A percentile compares a stretch with the other conserved stretches of the same genome.
Evolutionary conservation across 64 coral and sea anemone species (phyloP).

Genomic region (Porites australiensis): DNA sequence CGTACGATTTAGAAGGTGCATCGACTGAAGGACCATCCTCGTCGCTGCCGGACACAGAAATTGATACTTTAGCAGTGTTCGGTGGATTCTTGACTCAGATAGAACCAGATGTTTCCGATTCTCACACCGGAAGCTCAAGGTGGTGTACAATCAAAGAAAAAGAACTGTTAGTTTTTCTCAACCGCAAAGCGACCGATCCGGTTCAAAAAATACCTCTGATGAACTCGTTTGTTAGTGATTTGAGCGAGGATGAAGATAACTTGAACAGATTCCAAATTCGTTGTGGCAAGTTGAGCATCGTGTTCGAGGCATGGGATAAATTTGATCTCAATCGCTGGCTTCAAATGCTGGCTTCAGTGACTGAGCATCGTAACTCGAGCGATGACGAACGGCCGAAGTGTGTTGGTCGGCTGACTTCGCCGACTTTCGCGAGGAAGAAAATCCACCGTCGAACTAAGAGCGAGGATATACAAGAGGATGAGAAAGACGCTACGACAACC

Average conservation of each 20-base stretch:
- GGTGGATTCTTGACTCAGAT: slow-evolving; percentile 85
- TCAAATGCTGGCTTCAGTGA: slow-evolving; percentile 58
- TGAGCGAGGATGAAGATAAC: slow-evolving; percentile 56
- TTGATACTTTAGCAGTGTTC: slow-evolving; percentile 69
- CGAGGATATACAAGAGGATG: slow-evolving; percentile 58
- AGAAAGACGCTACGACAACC: neutral
- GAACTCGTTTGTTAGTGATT: slow-evolving; percentile 53
- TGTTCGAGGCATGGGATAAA: slow-evolving; percentile 71
- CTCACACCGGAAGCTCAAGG: slow-evolving; percentile 59
- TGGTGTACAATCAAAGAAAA: slow-evolving; percentile 90
- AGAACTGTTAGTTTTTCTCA: slow-evolving; percentile 71
- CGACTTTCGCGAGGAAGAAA: slow-evolving; percentile 59
- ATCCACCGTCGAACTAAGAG: slow-evolving; percentile 71
- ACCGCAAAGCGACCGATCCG: slow-evolving; percentile 68
- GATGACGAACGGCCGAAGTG: slow-evolving; percentile 50
- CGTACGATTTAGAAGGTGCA: slow-evolving; percentile 74
- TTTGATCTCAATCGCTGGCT: slow-evolving; percentile 85
- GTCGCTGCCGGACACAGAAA: slow-evolving; percentile 30
- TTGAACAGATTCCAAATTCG: slow-evolving; percentile 78
- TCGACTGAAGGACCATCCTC: slow-evolving; percentile 33
- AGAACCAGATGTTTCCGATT: slow-evolving; percentile 41
- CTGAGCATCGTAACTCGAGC: slow-evolving; percentile 46
- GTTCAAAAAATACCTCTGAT: slow-evolving; percentile 59
- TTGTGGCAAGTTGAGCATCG: slow-evolving; percentile 35
- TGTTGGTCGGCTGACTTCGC: slow-evolving; percentile 76